Evolutionary conservation across 2,797 vertebrate genomes (phyloP).

Genomic region (Enteromius argenteus): DNA sequence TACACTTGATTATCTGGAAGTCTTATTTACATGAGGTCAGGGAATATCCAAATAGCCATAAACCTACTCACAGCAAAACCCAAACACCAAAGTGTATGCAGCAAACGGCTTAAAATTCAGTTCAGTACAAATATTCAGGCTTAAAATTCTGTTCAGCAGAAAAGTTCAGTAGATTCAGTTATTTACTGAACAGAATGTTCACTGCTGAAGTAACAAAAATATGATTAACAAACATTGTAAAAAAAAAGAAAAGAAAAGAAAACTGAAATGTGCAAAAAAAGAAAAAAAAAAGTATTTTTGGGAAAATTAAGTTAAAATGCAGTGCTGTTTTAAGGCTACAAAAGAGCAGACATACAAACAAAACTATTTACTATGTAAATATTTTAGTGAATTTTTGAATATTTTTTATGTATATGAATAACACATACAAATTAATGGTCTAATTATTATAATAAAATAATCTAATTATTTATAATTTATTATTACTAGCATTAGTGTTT

Average conservation of each 20-base stretch:
- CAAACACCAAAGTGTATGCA: not conserved
- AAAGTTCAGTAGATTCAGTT: not conserved
- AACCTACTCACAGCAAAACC: not conserved
- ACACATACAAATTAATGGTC: not conserved
- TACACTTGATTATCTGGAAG: not conserved
- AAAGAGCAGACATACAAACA: too few relatives aligned
- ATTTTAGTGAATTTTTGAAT: too few relatives aligned
- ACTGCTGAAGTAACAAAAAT: not conserved
- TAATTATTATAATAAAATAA: not conserved
- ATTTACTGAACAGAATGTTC: not conserved
- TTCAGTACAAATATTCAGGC: too few relatives aligned
- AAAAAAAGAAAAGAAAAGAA: not conserved
- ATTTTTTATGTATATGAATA: too few relatives aligned
- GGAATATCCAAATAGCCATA: not conserved
- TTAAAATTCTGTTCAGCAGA: not conserved
- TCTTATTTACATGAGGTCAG: not conserved
- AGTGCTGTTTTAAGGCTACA: not conserved
- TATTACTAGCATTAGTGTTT: not conserved
- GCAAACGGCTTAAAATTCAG: not conserved
- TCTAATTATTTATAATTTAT: not conserved
- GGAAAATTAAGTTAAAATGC: constrained; percentile 18
- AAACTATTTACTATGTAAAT: too few relatives aligned
- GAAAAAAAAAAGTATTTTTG: not conserved
- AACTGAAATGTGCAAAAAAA: too few relatives aligned
- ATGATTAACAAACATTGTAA: not conserved